Conservation (phyloP, 2,888 invertebrate species). For the Trachelus tabidus region DNA sequence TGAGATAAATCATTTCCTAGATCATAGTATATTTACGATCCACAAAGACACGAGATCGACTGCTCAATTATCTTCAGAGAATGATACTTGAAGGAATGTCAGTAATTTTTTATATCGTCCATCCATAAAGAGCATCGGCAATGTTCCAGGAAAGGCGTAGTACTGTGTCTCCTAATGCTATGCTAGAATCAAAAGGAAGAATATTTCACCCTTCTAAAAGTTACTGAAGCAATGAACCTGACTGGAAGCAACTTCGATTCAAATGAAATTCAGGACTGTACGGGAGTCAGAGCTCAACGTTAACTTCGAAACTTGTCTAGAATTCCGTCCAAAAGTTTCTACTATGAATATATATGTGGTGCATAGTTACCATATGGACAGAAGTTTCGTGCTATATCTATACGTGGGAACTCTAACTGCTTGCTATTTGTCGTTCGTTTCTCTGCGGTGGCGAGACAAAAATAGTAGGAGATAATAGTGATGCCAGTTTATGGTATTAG, state of each 20-base stretch:
- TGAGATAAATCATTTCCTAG: neutral
- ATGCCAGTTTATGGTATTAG: neutral
- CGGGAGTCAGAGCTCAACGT: neutral
- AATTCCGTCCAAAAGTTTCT: neutral
- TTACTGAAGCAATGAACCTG: neutral
- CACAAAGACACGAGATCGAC: neutral
- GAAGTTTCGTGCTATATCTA: neutral
- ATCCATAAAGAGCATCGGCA: neutral
- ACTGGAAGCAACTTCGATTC: neutral
- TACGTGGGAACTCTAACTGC: neutral
- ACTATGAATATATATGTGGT: neutral
- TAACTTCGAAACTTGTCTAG: neutral
- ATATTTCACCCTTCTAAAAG: neutral
- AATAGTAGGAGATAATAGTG: neutral
- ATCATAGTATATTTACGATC: neutral
- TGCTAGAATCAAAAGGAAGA: neutral
- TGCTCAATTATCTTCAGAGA: neutral
- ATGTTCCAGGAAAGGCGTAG: neutral
- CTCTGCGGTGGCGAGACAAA: neutral
- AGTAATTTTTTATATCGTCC: neutral
- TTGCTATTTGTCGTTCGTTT: neutral
- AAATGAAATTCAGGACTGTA: neutral
- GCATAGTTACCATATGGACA: neutral
- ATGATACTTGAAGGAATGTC: neutral
- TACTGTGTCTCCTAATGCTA: neutral